Evolutionary conservation across 2,113 vertebrate species (phyloP), one percentile per base, ranked within the genome.

Genomic region (Cyprinodon variegatus): DNA sequence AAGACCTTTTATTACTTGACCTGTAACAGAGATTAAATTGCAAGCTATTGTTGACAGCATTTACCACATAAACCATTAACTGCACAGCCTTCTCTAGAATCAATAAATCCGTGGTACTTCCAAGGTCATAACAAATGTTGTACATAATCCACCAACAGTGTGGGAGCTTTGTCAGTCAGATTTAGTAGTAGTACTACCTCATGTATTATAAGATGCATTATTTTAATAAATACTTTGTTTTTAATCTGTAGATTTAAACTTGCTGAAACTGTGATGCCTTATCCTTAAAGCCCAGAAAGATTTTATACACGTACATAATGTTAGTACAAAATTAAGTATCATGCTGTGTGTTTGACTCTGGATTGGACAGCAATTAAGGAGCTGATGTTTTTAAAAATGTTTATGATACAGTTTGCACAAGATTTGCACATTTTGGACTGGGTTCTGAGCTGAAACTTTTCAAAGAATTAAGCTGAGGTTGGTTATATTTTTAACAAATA

Each of bases 1-100:
- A 39, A 70, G 69, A 29, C 61, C 39, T 70, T 57, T 79, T 60
- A 82, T 80, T 80, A 74, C 40, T 67, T 73, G 83, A 78, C 76
- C 11, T 4, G 65, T 75, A 78, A 53, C 37, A 22, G 50, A 76
- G 17, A 82, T 83, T 82, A 41, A 63, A 59, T 72, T 81, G 13
- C 46, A 45, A 64, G 64, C 76, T 67, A 80, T 75, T 66, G 20
- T 60, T 63, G 68, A 65, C 75, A 48, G 61, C 38, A 68, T 66
- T 36, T 61, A 72, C 36, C 1, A 40, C 5, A 65, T 29, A 45
- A 39, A 14, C 10, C 46, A 61, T 75, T 60, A 59, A 68, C 57
- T 64, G 36, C 48, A 64, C 4, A 41, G 14, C 29, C 22, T 61
- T 50, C 79, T 67, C 29, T 48, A 13, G 61, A 70, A 40, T 82